Evolutionary conservation across 2,113 vertebrate genomes (phyloP), one percentile per base, ranked within the genome.

Genomic region (Murina feae): DNA sequence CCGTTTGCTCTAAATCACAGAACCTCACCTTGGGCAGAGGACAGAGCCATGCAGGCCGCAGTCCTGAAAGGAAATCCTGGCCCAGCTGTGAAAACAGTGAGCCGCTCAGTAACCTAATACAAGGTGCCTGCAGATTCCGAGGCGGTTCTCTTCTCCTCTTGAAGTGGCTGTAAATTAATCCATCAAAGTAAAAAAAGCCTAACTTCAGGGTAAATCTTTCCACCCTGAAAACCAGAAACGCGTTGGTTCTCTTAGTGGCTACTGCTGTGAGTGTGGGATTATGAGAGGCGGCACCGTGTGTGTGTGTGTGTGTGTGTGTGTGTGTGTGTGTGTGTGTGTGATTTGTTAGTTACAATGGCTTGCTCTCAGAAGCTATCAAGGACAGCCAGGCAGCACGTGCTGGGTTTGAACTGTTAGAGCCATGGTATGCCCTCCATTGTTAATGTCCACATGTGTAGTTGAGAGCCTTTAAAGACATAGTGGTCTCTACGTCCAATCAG

Each of bases 11-110:
- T 20, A n/a, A 60, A 76, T 96, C 58, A 35, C 92, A 84, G 69
- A 93, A 58, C 5, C 4, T 5, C 14, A 28, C 78, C 81, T 92
- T 6, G 9, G 55, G 39, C 42, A 47, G 87, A 84, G 3, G 32
- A n/a, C 39, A 9, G 74, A 88, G 82, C 44, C 12, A 18, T 3
- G 1, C 65, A 87, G 81, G 82, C 49, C 4, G 39, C 0, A 0
- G 35, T 23, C 10, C 20, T 37, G 94, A 44, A 66, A 63, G 76
- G 10, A 35, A 92, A 75, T 17, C 79, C 76, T 12, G 44, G 63
- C 10, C 4, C 82, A 94, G 85, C 97, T 97, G 85, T 92, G 92
- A 75, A 95, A 96, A 91, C 83, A 92, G 4, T n/a, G 47, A 47
- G 1, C 25, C 0, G 0, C 76, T 68, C 68, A 32, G 78, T 76